Base-by-base conservation (phyloP, 2,797 vertebrate genomes). In the Echiichthys vipera region DNA sequence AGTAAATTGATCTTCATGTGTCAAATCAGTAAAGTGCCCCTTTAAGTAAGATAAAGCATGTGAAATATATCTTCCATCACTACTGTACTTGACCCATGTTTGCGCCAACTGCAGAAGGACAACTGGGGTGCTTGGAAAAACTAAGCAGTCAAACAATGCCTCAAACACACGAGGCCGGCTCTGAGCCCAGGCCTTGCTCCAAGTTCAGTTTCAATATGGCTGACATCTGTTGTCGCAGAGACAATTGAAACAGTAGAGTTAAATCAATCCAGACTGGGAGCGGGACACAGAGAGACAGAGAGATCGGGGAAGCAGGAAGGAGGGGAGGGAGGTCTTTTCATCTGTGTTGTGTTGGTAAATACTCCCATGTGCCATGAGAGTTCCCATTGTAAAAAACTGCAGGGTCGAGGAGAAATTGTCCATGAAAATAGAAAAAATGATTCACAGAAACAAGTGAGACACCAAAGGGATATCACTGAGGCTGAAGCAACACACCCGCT, bases 251-350 rank as follows among this genome's bases (percentile, higher is more conserved):
- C 61, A 36, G 66, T 75, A 67, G 66, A 55, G 68, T 84, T 90
- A 93, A 94, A 88, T 83, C 77, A 86, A 84, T 89, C 88, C 93
- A 93, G 90, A 89, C 80, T 64, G 17, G 15, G 66, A 83, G 83
- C 22, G 54, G 68, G 71, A 85, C 68, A 40, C 39, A 53, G 46
- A 78, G 43, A 47, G 65, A 70, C 36, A 72, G 54, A 56, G 66
- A 40, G 43, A 47, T 45, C 24, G 42, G 30, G 57, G 37, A 63
- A 45, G 54, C 30, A 2, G 45, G 53, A 36, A 36, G 54, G 57
- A 40, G 57, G 53, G 59, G 32, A 45, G 71, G 59, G 46, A 56
- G 49, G 53, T 55, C 56, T 69, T 81, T 81, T 81, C 79, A 86
- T 89, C 85, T 84, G 68, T 62, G 56, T 58, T 78, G 74, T 59